Percentiles rank a stretch among this genome's conserved stretches.
Evolutionary conservation across 1,140 invertebrate genomes (phyloP).

Genomic region (Ephestia elutella): DNA sequence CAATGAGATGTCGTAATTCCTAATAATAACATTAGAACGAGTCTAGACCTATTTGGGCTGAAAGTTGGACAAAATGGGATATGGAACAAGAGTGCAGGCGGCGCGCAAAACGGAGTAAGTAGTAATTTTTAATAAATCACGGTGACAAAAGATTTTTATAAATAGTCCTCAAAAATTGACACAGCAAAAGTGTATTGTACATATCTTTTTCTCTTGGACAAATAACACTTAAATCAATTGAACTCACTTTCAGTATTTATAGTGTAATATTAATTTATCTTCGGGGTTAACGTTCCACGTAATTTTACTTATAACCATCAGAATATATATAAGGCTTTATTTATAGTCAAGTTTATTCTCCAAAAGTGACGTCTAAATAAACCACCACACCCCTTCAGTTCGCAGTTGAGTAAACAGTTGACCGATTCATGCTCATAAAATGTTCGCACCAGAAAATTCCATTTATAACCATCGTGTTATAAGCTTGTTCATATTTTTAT

Average conservation of each 20-base stretch:
- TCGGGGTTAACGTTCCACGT: no score
- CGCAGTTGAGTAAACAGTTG: neutral
- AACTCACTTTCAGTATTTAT: no score
- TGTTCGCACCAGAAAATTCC: constrained; percentile 13
- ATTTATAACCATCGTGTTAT: constrained; percentile 11
- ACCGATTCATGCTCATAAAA: constrained; percentile 6
- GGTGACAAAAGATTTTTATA: neutral
- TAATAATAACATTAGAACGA: constrained; percentile 58
- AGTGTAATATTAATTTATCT: no score
- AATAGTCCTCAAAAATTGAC: no score
- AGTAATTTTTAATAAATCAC: neutral
- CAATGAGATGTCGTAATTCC: constrained; percentile 58
- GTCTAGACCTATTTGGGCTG: constrained; percentile 32
- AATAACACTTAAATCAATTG: no score
- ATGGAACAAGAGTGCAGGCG: constrained; percentile 2
- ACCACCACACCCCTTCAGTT: neutral
- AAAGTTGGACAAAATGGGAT: constrained; percentile 33
- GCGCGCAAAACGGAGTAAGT: constrained; percentile 21
- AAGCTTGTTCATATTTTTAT: constrained; percentile 12
- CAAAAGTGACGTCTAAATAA: neutral
- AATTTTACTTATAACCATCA: no score
- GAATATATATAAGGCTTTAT: neutral
- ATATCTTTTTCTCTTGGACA: no score
- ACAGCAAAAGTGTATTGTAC: no score
- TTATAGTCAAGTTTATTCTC: neutral